phyloP scores from a whole-genome alignment of 2,113 vertebrate genomes.

The Budorcas taxicolor region DNA sequence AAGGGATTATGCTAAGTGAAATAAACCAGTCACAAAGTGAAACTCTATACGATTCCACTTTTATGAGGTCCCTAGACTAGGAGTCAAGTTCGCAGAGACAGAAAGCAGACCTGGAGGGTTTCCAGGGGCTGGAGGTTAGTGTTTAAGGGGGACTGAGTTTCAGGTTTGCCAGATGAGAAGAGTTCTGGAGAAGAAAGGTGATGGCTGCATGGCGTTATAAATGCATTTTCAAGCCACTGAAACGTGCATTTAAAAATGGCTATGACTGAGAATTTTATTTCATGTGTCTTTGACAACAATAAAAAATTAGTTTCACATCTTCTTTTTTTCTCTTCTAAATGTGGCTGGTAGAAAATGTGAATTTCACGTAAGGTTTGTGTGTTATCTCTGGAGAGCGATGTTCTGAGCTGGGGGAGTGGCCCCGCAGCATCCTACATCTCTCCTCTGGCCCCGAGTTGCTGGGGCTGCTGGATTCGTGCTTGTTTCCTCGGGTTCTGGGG shows the following conservation, averaged over 20 bases:
- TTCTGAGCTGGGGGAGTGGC: neutral
- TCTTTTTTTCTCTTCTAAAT: neutral
- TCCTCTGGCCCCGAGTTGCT: neutral
- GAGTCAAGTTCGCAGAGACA: neutral
- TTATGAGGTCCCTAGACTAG: neutral
- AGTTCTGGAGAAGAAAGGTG: neutral
- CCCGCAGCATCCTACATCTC: neutral
- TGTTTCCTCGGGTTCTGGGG: neutral
- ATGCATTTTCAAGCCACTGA: neutral
- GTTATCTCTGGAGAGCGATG: fast-evolving
- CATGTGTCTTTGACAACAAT: no score
- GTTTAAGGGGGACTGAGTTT: neutral
- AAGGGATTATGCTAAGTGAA: neutral
- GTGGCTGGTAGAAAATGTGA: neutral
- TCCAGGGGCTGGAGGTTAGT: neutral
- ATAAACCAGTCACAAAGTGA: neutral
- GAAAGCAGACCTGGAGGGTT: neutral
- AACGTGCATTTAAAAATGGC: neutral
- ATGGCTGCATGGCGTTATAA: no score
- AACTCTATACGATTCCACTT: no score
- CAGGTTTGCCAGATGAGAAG: neutral
- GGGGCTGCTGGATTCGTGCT: neutral
- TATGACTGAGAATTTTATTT: neutral
- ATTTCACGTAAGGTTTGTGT: fast-evolving
- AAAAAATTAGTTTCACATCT: no score